phyloP scores from a whole-genome alignment of 30 jellyfish, hydroid and myxozoan genomes.

The Cassiopea andromeda region DNA sequence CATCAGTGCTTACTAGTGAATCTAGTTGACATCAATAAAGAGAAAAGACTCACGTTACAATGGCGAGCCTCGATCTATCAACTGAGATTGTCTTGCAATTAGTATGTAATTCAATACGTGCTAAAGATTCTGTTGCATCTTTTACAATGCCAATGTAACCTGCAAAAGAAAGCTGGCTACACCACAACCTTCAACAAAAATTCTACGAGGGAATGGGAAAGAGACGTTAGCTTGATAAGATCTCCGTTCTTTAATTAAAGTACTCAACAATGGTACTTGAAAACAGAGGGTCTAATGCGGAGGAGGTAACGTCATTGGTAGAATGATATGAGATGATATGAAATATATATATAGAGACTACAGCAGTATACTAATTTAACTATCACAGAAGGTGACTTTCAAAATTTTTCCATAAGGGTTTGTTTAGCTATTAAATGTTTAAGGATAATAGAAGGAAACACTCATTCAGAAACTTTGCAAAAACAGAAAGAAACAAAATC shows the following conservation, averaged over 20 bases:
- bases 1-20: no score
- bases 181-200: background rate
- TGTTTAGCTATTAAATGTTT: no score
- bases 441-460: no score
- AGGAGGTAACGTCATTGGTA: background rate
- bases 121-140: conserved; percentile 97
- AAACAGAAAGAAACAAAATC: no score
- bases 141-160: conserved; percentile 99
- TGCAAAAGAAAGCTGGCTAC: background rate
- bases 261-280: background rate
- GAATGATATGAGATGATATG: no score
- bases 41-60: conserved; percentile 72
- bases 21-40: no score
- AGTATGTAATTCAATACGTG: conserved; percentile 99
- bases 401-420: no score
- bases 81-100: conserved; percentile 98
- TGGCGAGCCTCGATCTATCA: conserved; percentile 93
- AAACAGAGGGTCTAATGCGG: background rate
- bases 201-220: background rate
- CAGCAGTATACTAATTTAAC: no score
- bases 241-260: background rate
- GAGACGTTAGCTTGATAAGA: background rate
- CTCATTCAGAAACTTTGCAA: no score
- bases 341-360: no score
- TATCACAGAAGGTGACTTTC: no score